These are phyloP conservation scores for Magallana gigas DNA, from an alignment of 1,140 invertebrate genomes.

Conservation along the genomic window DNA sequence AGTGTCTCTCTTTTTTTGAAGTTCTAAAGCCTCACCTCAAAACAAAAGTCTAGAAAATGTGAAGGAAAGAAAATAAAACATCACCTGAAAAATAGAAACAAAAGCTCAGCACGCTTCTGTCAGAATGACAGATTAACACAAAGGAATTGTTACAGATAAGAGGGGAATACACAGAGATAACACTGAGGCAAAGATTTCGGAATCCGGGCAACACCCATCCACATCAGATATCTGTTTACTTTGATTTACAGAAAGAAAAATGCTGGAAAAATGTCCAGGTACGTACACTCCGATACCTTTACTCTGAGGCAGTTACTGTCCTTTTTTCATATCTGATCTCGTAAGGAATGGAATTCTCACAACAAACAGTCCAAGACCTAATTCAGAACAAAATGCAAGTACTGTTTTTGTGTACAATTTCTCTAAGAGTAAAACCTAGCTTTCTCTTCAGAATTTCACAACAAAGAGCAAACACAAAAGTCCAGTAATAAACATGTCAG, in stretches of 20 bases:
- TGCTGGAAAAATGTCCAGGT: neutral
- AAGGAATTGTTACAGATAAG: conserved; percentile 36
- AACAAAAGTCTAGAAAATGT: conserved; percentile 7
- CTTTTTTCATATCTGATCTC: neutral
- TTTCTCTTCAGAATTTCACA: no score
- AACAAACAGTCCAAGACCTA: neutral
- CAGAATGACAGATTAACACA: conserved; percentile 24
- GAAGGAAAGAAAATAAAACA: conserved; percentile 24
- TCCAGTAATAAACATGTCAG: no score
- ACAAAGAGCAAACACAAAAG: no score
- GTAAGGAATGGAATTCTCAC: neutral
- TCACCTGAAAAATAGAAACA: conserved; percentile 20
- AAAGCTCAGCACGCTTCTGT: conserved; percentile 23
- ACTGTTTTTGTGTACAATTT: neutral
- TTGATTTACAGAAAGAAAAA: neutral
- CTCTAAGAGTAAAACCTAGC: no score
- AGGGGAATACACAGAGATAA: conserved; percentile 14
- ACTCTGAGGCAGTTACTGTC: neutral
- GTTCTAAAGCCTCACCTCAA: conserved; percentile 12
- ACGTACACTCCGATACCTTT: neutral
- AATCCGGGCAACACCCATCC: conserved; percentile 5
- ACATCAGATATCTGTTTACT: conserved; percentile 21
- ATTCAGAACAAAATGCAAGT: neutral
- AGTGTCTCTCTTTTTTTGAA: neutral
- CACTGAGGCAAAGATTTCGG: neutral